phyloP scores from a whole-genome alignment of 2,113 vertebrate species.

The Psephotus haematonotus region DNA sequence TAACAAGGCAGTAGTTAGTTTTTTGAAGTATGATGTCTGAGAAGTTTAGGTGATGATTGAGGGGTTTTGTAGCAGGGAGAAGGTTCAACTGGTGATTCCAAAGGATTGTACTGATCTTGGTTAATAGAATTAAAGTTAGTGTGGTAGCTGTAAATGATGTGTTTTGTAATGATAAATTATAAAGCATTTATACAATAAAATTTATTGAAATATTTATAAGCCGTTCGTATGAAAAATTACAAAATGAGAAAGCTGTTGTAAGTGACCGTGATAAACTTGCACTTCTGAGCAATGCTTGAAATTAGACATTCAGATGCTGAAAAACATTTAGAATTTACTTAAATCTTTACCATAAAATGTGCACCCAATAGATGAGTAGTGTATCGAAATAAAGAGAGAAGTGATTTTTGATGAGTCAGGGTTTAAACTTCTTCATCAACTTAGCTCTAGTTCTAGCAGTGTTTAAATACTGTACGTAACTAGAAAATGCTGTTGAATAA shows the following conservation, averaged over 20 bases:
- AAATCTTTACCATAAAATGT: background rate
- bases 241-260: background rate
- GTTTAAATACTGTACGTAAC: background rate
- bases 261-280: background rate
- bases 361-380: background rate
- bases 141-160: background rate
- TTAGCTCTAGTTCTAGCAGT: background rate
- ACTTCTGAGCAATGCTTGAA: slow-evolving; percentile 25
- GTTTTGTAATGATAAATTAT: slow-evolving; percentile 42
- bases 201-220: slow-evolving; percentile 21
- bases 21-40: background rate
- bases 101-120: background rate
- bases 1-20: background rate
- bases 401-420: background rate
- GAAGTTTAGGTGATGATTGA: background rate
- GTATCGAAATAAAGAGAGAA: background rate
- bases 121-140: background rate
- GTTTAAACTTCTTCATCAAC: background rate
- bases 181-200: slow-evolving; percentile 31
- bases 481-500: background rate
- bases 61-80: background rate
- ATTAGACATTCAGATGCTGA: background rate
- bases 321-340: background rate
- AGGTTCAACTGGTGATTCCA: background rate
- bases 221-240: background rate